Base-by-base conservation (phyloP, 1,140 invertebrate genomes). In the Ceratina australensis region DNA sequence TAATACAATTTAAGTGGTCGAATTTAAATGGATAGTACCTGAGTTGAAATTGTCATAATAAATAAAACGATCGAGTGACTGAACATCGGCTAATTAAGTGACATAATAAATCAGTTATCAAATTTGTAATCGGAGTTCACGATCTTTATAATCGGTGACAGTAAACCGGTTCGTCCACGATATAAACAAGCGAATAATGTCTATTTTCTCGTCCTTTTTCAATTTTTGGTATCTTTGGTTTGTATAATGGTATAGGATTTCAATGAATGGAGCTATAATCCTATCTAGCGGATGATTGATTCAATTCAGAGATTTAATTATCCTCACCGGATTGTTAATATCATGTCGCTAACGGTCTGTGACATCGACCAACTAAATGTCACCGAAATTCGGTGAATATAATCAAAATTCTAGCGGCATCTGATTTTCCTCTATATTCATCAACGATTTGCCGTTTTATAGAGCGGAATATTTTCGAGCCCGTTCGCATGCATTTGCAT, bases 391-490 rank as follows among this genome's bases (percentile, higher is more conserved):
- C 0, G 8, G 12, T 1, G 52, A 18, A 16, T 15, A 10, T 12
- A 28, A 42, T 42, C 1, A 57, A 42, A 42, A 57, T 57, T 47
- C 16, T 13, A n/a, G 4, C 20, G 26, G 8, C 54, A 42, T 71
- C 26, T 2, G 33, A 68, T 28, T 22, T 16, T 15, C 8, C 28
- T 57, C 52, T 16, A 5, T 59, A 71, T 47, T 56, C n/a, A n/a
- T 59, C 68, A 42, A 28, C n/a, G 4, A 71, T 57, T 59, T 54
- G 28, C 33, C 54, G 68, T 57, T 71, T 71, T 59, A 42, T 59
- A 71, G 54, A 59, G 28, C 68, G 54, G 68, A 71, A 71, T 71
- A 71, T 59, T 33, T 71, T 56, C 8, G 26, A 2, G 26, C 16
- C 12, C 18, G 50, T 33, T 68, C 26, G 16, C 7, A 1, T 49